Evolutionary conservation across 2,113 vertebrate species (phyloP), one percentile per base, ranked within the genome.

Genomic region (Scartelaos histophorus): DNA sequence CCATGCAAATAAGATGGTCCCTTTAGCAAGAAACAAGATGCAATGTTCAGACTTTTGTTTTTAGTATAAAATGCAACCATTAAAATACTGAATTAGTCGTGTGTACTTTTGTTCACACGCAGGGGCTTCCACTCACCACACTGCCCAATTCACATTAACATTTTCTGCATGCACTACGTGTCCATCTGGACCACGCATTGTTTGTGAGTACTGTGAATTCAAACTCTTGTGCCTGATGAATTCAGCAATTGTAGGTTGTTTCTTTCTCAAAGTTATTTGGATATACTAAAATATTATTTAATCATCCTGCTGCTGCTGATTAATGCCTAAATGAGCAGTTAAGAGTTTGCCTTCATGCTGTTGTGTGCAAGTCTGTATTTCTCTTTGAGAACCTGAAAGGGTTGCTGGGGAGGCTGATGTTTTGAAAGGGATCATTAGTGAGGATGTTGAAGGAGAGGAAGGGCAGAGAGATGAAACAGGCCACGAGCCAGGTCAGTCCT

Each of bases 371-470:
- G n/a, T 54, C 51, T 11, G n/a, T 54, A 54, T 19, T 54, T 54
- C 51, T 54, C 29, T 66, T 38, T 46, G 54, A 53, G 70, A 76
- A 90, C 89, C 89, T 88, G 79, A 93, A 91, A 15, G 91, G 85
- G 75, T 91, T 91, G 47, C 87, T 80, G 0, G 91, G 90, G 67
- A 93, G 82, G 67, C 88, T 93, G 70, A 93, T 77, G 78, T 94
- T 94, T 69, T 87, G 87, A 72, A 93, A 93, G 34, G 93, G 93
- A 49, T 83, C 88, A 0, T 92, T 85, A 0, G 92, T 94, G 56
- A 93, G 87, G 70, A 93, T 74, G 69, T 90, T 93, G 82, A 93
- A 93, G 72, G 90, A 92, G 13, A 93, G 87, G 70, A 94, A 94
- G 46, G 93, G 93, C 80, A 94, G 74, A 0, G 93, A 94, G 73